Conservation (phyloP, 2,888 invertebrate species). For the Flexamia atlantica region DNA sequence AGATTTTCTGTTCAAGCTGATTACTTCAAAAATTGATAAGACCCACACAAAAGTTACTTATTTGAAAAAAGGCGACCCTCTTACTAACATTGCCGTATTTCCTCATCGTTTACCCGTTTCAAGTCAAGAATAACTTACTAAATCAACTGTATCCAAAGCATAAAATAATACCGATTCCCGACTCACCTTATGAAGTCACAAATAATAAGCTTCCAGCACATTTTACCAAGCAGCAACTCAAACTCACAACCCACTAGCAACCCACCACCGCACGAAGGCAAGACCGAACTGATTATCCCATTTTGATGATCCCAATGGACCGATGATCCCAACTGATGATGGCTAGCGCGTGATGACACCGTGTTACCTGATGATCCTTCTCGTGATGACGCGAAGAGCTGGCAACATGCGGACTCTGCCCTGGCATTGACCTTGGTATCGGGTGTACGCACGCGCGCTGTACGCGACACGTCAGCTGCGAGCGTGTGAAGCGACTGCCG, state of each 20-base stretch:
- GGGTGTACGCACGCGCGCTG: neutral
- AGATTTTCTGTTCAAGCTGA: no score
- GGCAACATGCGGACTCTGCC: slow-evolving; percentile 15
- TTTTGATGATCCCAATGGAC: neutral
- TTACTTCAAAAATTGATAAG: no score
- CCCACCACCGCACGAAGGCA: neutral
- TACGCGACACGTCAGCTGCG: neutral
- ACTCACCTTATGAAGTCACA: neutral
- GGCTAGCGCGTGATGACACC: neutral
- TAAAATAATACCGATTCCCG: no score
- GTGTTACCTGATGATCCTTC: slow-evolving; percentile 19
- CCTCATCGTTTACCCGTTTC: no score
- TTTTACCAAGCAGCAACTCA: neutral
- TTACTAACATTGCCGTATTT: no score
- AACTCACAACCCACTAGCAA: neutral
- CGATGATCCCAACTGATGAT: no score
- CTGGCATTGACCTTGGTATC: neutral
- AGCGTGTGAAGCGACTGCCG: neutral
- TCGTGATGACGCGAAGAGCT: neutral
- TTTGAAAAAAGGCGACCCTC: no score
- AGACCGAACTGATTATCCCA: neutral
- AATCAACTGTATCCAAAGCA: no score
- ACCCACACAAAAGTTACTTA: no score
- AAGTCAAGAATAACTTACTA: no score
- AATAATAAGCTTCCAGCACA: slow-evolving; percentile 8